Conservation (phyloP, 2,888 invertebrate species). For the Synergus japonicus region DNA sequence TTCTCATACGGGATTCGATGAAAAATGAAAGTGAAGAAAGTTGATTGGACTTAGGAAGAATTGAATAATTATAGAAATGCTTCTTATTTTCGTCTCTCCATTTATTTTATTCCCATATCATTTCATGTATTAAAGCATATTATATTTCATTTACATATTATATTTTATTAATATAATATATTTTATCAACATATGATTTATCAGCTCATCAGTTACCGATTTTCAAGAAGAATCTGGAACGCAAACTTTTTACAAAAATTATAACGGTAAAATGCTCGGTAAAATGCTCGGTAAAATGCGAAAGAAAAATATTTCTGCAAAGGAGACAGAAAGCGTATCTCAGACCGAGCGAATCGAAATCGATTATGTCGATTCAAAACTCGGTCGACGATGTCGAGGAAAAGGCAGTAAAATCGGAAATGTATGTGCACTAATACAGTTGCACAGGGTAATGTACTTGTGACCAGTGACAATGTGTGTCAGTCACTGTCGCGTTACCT, state of each 20-base stretch:
- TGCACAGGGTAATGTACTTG: neutral
- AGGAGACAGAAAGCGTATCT: slow-evolving; percentile 16
- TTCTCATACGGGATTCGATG: neutral
- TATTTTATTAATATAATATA: too few species aligned
- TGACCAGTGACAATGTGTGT: slow-evolving; percentile 1
- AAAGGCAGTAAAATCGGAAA: slow-evolving; percentile 14
- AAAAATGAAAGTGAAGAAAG: slow-evolving; percentile 27
- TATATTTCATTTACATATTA: too few species aligned
- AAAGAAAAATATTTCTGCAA: neutral
- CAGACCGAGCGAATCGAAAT: slow-evolving; percentile 16
- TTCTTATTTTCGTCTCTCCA: neutral
- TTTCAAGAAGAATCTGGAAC: neutral
- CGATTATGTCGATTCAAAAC: slow-evolving; percentile 32
- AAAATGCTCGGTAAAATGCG: neutral
- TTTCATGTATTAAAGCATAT: too few species aligned
- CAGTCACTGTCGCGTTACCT: slow-evolving; percentile 1
- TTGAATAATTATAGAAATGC: neutral
- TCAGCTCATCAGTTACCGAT: neutral
- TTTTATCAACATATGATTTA: too few species aligned
- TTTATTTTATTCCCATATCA: neutral
- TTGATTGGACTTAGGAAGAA: neutral
- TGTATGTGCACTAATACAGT: slow-evolving; percentile 2
- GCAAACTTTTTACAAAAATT: neutral
- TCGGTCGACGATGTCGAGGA: slow-evolving; percentile 37
- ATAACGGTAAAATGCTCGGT: neutral